Evolutionary conservation across 2,113 vertebrate species (phyloP).

Genomic region (Neotragus moschatus): DNA sequence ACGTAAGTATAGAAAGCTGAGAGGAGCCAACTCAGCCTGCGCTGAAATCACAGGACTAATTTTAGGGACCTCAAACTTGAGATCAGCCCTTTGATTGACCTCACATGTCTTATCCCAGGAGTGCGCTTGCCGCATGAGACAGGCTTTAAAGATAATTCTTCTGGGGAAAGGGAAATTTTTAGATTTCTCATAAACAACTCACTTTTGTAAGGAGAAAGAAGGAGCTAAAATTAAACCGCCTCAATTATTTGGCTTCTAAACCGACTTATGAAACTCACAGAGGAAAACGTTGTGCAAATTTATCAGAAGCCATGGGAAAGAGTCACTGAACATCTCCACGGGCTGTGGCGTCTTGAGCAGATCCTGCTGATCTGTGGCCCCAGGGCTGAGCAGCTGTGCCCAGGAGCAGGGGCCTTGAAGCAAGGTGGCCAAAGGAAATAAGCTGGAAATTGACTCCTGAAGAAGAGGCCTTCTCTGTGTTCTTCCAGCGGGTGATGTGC

Average conservation of each 20-base stretch:
- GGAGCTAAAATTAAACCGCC: constrained; percentile 61
- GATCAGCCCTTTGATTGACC: neutral
- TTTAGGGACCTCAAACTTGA: neutral
- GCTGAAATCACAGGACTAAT: neutral
- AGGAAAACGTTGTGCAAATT: constrained; percentile 5
- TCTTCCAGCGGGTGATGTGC: accelerated
- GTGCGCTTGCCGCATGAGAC: neutral
- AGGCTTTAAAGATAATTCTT: constrained; percentile 28
- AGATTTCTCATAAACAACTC: constrained; percentile 30
- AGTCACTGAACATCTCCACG: neutral
- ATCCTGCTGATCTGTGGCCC: neutral
- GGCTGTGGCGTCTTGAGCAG: neutral
- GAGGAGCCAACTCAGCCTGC: neutral
- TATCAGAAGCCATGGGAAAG: neutral
- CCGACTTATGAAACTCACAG: constrained; percentile 30
- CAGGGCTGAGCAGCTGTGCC: neutral
- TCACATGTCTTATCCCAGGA: neutral
- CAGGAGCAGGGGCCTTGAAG: accelerated
- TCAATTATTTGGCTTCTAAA: constrained; percentile 46
- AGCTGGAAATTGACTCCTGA: neutral
- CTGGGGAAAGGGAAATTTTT: constrained; percentile 21
- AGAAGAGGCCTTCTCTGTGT: neutral
- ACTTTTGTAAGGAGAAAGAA: constrained; percentile 31
- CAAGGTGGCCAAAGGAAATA: neutral
- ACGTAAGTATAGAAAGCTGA: neutral